phyloP scores from a whole-genome alignment of 2,113 vertebrate species.

The Elanoides forficatus region DNA sequence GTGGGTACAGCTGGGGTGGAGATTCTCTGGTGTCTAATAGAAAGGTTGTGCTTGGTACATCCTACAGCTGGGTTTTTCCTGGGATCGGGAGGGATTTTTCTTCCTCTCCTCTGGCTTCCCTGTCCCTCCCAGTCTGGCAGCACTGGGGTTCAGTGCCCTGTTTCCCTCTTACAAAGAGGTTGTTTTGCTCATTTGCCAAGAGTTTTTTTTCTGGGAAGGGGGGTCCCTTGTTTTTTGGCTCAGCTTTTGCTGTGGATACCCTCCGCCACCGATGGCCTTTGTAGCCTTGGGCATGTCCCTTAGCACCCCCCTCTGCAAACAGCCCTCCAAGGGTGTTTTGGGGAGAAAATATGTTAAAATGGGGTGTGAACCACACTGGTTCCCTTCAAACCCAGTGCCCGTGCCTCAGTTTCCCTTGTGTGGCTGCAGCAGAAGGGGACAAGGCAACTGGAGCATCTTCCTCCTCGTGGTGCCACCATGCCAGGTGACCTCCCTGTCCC shows the following conservation, averaged over 20 bases:
- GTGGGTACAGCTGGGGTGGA: no score
- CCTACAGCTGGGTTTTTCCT: not conserved
- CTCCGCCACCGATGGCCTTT: accelerated
- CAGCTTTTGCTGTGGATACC: accelerated
- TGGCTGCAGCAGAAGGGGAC: not conserved
- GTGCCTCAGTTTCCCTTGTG: not conserved
- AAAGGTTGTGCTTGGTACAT: not conserved
- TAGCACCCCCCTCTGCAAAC: not conserved
- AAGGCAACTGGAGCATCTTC: not conserved
- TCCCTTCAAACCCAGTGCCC: not conserved
- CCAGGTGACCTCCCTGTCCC: not conserved
- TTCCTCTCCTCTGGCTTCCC: not conserved
- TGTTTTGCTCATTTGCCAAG: not conserved
- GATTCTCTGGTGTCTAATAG: not conserved
- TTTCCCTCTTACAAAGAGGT: not conserved
- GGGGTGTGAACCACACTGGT: accelerated
- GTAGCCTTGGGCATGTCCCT: not conserved
- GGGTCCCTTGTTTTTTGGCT: accelerated
- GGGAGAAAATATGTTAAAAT: not conserved
- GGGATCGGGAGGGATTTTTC: not conserved
- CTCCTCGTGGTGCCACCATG: not conserved
- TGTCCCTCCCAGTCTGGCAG: not conserved
- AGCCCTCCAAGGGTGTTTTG: not conserved
- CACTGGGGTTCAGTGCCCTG: not conserved
- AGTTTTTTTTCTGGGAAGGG: accelerated